These are phyloP conservation scores for Sipunculus nudus DNA, from an alignment of 2,888 invertebrate species.

Conservation along the genomic window DNA sequence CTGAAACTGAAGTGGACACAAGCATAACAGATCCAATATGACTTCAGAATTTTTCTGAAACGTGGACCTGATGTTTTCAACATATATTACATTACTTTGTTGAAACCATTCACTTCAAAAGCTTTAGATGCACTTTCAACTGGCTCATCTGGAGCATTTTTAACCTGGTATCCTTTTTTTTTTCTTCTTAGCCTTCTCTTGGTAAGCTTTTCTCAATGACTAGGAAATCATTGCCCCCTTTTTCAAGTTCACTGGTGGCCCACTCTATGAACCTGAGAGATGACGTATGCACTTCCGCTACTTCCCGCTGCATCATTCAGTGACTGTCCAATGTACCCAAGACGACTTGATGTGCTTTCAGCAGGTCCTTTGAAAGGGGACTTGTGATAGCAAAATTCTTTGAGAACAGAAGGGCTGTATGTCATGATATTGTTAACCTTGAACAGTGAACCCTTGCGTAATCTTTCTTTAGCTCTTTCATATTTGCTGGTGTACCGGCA, in stretches of 20 bases:
- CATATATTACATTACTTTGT: background rate
- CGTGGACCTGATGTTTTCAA: background rate
- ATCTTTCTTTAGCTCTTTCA: background rate
- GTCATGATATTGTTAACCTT: background rate
- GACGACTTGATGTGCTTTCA: background rate
- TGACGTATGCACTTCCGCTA: background rate
- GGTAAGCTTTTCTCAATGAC: background rate
- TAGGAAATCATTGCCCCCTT: background rate
- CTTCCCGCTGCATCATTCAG: background rate
- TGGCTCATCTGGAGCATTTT: constrained; percentile 2
- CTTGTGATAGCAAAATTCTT: background rate
- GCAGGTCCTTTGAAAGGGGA: constrained; percentile 1
- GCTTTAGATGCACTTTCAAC: background rate
- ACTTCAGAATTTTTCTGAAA: constrained; percentile 2
- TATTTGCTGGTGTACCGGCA: background rate
- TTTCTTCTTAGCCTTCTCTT: background rate
- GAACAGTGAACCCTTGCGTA: background rate
- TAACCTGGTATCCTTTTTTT: background rate
- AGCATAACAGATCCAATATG: background rate
- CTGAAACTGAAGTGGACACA: background rate
- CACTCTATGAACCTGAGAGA: background rate
- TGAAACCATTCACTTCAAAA: constrained; percentile 2
- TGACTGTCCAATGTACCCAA: background rate
- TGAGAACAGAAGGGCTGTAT: background rate
- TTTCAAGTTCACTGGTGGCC: background rate